Evolutionary conservation across 1,140 invertebrate species (phyloP).

Genomic region (Caerostris darwini): DNA sequence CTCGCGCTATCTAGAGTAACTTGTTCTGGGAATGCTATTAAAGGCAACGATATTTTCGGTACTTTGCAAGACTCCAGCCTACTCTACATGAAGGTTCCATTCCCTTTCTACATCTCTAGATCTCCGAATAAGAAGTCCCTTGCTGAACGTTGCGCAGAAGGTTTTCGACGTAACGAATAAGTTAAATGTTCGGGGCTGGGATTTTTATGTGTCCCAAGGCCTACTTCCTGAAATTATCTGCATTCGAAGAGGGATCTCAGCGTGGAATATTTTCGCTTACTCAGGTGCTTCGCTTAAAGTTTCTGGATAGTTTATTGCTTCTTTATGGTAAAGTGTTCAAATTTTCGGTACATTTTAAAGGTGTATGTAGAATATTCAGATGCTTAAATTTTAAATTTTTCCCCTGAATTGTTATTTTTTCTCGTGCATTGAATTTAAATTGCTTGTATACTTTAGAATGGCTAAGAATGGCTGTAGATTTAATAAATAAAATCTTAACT

Average conservation of each 20-base stretch:
- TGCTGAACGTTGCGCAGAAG: conserved; percentile 23
- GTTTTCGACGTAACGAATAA: neutral
- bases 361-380: too few relatives aligned
- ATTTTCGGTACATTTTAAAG: neutral
- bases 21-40: conserved; percentile 65
- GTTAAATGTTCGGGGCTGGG: neutral
- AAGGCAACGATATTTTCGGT: conserved; percentile 58
- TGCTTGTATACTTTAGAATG: too few relatives aligned
- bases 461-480: too few relatives aligned
- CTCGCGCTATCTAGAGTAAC: conserved; percentile 56
- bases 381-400: too few relatives aligned
- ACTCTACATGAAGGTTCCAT: neutral
- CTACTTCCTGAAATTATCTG: conserved; percentile 2
- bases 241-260: conserved; percentile 1
- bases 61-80: conserved; percentile 43
- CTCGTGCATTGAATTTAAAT: too few relatives aligned
- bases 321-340: neutral
- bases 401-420: too few relatives aligned
- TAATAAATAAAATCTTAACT: too few relatives aligned
- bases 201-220: conserved; percentile 59
- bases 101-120: conserved; percentile 46
- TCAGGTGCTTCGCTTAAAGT: neutral
- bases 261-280: neutral
- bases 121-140: conserved; percentile 58
- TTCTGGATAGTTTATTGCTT: neutral